These are phyloP conservation scores for Apeira syringaria DNA, from an alignment of 2,888 invertebrate genomes.

Conservation along the genomic window DNA sequence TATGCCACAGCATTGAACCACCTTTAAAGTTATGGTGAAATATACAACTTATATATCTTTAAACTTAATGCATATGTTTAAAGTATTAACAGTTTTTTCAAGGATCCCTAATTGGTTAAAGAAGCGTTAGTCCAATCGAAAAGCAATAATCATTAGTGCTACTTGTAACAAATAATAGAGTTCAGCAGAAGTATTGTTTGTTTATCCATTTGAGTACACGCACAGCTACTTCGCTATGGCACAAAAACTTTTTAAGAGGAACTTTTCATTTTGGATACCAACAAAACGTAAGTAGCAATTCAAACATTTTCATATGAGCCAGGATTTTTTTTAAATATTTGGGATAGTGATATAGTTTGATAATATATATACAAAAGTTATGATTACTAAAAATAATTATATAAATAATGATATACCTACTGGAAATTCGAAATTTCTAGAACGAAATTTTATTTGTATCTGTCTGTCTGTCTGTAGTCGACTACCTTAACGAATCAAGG, in stretches of 20 bases:
- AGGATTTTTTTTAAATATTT: conserved; percentile 3
- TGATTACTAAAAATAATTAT: neutral
- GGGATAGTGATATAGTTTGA: too few species aligned
- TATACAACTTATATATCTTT: neutral
- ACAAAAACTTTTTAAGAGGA: conserved; percentile 37
- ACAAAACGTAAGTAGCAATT: conserved; percentile 49
- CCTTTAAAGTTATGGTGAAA: neutral
- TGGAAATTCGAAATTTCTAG: neutral
- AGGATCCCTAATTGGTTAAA: conserved; percentile 16
- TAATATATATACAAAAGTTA: too few species aligned
- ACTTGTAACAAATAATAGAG: neutral
- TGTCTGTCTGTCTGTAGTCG: too few species aligned
- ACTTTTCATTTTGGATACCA: conserved; percentile 50
- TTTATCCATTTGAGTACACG: conserved; percentile 1
- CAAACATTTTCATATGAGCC: neutral
- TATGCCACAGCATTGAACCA: too few species aligned
- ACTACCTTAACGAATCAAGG: too few species aligned
- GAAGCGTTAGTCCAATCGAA: conserved; percentile 8
- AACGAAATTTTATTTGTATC: neutral
- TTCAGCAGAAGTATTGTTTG: conserved; percentile 7
- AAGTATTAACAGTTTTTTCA: neutral
- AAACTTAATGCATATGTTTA: neutral
- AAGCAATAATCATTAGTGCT: conserved; percentile 17
- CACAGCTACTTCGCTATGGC: conserved; percentile 36
- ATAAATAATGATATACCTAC: neutral